Percentiles rank a stretch among this genome's conserved stretches.
Conservation (phyloP, 2,888 invertebrate genomes). For the Cylindroiulus punctatus region DNA sequence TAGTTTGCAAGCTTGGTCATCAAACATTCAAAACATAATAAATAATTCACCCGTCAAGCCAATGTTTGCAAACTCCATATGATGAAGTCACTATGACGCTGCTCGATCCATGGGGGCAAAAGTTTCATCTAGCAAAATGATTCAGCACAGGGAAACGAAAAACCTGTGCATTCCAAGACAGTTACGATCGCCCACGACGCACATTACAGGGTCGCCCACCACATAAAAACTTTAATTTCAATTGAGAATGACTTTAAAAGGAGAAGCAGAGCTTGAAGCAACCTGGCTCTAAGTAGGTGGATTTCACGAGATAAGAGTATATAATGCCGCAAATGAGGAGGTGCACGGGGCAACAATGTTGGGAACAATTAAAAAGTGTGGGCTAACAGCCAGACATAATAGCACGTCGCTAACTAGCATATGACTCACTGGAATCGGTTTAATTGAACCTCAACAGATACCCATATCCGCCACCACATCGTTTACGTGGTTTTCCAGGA, state of each 20-base stretch:
- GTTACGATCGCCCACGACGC: slow-evolving; percentile 31
- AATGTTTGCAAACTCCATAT: no score
- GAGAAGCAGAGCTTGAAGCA: not conserved
- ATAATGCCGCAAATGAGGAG: not conserved
- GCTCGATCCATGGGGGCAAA: not conserved
- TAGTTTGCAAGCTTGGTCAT: no score
- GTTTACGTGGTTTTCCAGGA: not conserved
- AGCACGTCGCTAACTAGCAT: not conserved
- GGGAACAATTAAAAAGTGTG: slow-evolving; percentile 32
- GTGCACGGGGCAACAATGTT: not conserved
- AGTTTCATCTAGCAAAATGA: slow-evolving; percentile 14
- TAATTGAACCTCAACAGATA: not conserved
- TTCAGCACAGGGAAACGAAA: not conserved
- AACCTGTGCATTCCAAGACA: not conserved
- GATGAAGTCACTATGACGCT: not conserved
- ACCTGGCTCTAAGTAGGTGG: slow-evolving; percentile 24
- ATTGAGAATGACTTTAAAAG: slow-evolving; percentile 43
- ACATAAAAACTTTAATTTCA: not conserved
- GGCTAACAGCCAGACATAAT: slow-evolving; percentile 35
- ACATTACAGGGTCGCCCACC: slow-evolving; percentile 44
- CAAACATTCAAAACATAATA: no score
- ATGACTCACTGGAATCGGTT: slow-evolving; percentile 7
- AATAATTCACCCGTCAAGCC: no score
- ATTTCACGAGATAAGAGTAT: not conserved
- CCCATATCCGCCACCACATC: not conserved